A percentile compares a stretch with the other conserved stretches of the same genome.
These are phyloP conservation scores for Drosophila punjabiensis DNA, from an alignment of 1,140 invertebrate genomes.

Conservation along the genomic window DNA sequence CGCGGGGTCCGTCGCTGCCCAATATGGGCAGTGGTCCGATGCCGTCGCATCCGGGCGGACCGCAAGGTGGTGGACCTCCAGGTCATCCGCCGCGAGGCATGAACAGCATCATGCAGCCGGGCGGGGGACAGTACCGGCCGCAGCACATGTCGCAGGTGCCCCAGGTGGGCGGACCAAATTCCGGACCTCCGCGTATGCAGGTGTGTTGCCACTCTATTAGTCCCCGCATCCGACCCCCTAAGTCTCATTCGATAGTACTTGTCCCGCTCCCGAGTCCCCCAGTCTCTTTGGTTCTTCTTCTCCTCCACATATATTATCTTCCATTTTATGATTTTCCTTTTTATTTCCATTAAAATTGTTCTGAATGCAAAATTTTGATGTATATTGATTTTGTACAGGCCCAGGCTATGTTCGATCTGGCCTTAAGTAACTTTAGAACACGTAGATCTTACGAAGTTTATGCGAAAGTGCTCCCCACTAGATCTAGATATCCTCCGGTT, in stretches of 20 bases:
- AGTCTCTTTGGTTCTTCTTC: slow-evolving; percentile 54
- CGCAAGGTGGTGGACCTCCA: slow-evolving; percentile 79
- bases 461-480: not conserved
- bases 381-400: slow-evolving; percentile 31
- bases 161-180: slow-evolving; percentile 77
- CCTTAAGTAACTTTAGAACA: slow-evolving; percentile 39
- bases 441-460: slow-evolving; percentile 29
- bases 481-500: not conserved
- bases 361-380: slow-evolving; percentile 80
- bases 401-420: slow-evolving; percentile 4
- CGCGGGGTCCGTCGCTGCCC: slow-evolving; percentile 85
- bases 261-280: slow-evolving; percentile 4
- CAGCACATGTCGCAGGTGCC: slow-evolving; percentile 86
- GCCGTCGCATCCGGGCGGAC: slow-evolving; percentile 85
- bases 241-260: slow-evolving; percentile 28
- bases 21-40: slow-evolving; percentile 71
- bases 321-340: slow-evolving; percentile 52
- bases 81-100: slow-evolving; percentile 88
- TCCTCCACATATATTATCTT: slow-evolving; percentile 34
- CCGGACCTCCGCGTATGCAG: slow-evolving; percentile 84
- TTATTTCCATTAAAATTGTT: slow-evolving; percentile 77
- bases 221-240: slow-evolving; percentile 5
- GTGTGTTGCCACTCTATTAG: slow-evolving; percentile 49
- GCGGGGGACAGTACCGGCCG: slow-evolving; percentile 78
- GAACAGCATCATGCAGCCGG: slow-evolving; percentile 85